Base-by-base conservation (phyloP, 2,113 vertebrate species). In the Bothrops jararaca region DNA sequence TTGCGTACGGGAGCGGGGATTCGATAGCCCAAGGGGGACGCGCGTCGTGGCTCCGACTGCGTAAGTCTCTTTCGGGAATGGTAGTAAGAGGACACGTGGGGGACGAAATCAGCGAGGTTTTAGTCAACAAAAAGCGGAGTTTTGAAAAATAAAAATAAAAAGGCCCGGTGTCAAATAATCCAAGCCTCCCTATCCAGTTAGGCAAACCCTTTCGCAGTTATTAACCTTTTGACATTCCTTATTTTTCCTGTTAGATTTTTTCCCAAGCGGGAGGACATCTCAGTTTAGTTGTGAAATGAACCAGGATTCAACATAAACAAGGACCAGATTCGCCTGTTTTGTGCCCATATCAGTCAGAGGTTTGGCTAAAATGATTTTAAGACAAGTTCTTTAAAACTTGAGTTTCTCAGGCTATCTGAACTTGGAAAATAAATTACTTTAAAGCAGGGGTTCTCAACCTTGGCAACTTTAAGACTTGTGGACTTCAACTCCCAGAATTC, bases 21-120 rank as follows among this genome's bases (percentile, higher is more conserved):
- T 1, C 1, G 12, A n/a, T 4, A 2, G 42, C 2, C 6, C 18
- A 5, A 24, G 2, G 11, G 54, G 15, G 15, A 18, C 1, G 57
- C 23, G 9, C 1, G 39, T 12, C 5, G 11, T 11, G 26, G 18
- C 92, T 86, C 86, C 34, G 34, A 12, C 0, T 11, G 90, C 86
- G 86, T 53, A 85, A 22, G 11, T 5, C 3, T 42, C 42, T 88
- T 80, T 58, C 85, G 93, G 42, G 92, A 89, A 91, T 93, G 85
- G 6, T 56, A 24, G 50, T 54, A 74, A 86, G 58, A 22, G 26
- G 26, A 39, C 92, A 88, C 92, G 88, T 92, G 90, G 58, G 80
- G 20, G 45, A 24, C 12, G 7, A 39, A 88, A 56, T 29, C 86
- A 18, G 50, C 3, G 87, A 4, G n/a, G 23, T 85, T 85, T 80